Base-by-base conservation (phyloP, 1,140 invertebrate species). In the Gryon sp. region DNA sequence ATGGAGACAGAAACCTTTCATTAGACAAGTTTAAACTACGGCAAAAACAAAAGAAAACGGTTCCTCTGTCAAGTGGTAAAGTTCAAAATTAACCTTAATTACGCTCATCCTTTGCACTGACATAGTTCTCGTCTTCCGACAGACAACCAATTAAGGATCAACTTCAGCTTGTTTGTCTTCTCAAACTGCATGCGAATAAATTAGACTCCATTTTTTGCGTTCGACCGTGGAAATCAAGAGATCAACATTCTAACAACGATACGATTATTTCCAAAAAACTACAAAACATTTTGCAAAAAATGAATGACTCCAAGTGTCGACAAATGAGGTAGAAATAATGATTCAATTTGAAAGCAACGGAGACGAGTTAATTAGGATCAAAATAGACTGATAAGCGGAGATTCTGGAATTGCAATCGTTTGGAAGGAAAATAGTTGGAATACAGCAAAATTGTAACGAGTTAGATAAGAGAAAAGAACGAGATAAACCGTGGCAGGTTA, bases 11-110 rank as follows among this genome's bases (percentile, higher is more conserved):
- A 28, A 43, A 43, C 38, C 26, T n/a, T 15, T 15, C 48, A 53
- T 66, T 66, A 55, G 28, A 20, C 30, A 36, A 48, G 52, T 48
- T 46, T 12, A 59, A 24, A 14, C 19, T 38, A 15, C 14, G 26
- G 12, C 11, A 4, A n/a, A 32, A 46, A 57, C 40, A 46, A 72
- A 72, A 55, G 40, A 65, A 73, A 63, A 40, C 50, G 28, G 22
- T 9, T 43, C 22, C 30, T 6, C 7, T 3, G 12, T 48, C 30
- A 48, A 28, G 19, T 48, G 34, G 14, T 43, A 8, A 50, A 57
- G 50, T 72, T 63, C 34, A 43, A 63, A 65, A 73, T 63, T 65
- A 50, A 59, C 50, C 26, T 57, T 41, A 63, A 57, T 73, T 57
- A 62, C 38, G 20, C 30, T 28, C 48, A 62, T 72, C 57, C 68